These are phyloP conservation scores for Lepidocyrtoides sp. DNA, from an alignment of 2,888 invertebrate genomes.

Conservation along the genomic window DNA sequence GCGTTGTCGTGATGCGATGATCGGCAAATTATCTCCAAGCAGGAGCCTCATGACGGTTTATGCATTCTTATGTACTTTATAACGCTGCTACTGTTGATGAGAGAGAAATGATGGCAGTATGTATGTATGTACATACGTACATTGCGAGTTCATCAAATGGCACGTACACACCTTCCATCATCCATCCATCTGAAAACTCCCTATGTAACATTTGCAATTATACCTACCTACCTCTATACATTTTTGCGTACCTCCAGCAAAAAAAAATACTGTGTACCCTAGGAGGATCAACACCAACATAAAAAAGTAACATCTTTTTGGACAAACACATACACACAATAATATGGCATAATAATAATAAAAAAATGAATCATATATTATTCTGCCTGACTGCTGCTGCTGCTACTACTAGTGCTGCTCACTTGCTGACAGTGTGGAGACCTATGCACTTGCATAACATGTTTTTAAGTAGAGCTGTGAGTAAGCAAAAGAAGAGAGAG, in stretches of 20 bases:
- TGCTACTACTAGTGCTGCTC: background rate
- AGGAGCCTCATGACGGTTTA: conserved; percentile 31
- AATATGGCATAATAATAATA: background rate
- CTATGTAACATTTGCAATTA: background rate
- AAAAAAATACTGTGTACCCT: conserved; percentile 8
- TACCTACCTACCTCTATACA: background rate
- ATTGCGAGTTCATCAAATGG: conserved; percentile 61
- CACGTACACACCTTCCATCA: conserved; percentile 78
- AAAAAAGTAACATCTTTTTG: conserved; percentile 40
- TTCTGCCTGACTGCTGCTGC: background rate
- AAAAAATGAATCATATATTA: conserved; percentile 51
- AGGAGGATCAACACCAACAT: background rate
- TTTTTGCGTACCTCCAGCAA: background rate
- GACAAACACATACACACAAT: conserved; percentile 26
- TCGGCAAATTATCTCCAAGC: background rate
- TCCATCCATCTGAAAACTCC: background rate
- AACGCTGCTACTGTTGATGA: conserved; percentile 27
- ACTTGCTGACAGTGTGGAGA: background rate
- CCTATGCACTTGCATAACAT: conserved; percentile 74
- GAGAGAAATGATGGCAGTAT: conserved; percentile 29
- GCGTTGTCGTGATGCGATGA: conserved; percentile 17
- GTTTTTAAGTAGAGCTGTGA: conserved; percentile 48
- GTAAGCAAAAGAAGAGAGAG: background rate
- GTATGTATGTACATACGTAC: no score
- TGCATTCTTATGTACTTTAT: background rate